Evolutionary conservation across 2,113 vertebrate species (phyloP).

Genomic region (Ictalurus punctatus): DNA sequence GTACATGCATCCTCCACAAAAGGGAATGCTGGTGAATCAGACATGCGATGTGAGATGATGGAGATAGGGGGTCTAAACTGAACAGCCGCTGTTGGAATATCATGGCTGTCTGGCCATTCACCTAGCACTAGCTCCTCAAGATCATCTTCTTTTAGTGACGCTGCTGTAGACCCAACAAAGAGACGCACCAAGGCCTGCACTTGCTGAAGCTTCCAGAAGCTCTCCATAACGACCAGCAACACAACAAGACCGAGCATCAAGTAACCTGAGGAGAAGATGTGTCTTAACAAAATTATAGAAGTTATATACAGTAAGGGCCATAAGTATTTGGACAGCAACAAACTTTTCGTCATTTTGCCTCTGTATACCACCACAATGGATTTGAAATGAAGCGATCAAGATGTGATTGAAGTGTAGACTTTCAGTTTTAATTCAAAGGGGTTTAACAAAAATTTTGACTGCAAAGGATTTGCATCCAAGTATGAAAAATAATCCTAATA

Average conservation of each 20-base stretch:
- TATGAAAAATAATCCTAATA: no score
- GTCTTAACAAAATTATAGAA: background rate
- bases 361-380: no score
- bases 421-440: no score
- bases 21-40: conserved; percentile 5
- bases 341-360: no score
- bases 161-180: conserved; percentile 45
- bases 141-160: conserved; percentile 44
- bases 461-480: no score
- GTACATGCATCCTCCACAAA: background rate
- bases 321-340: no score
- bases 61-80: conserved; percentile 62
- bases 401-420: no score
- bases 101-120: conserved; percentile 34
- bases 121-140: conserved; percentile 51
- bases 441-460: no score
- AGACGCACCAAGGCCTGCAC: conserved; percentile 56
- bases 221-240: conserved; percentile 64
- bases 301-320: no score
- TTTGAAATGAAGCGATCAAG: no score
- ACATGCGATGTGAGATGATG: conserved; percentile 54
- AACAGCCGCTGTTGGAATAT: conserved; percentile 34
- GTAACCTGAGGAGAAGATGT: conserved; percentile 58
- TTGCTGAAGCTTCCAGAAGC: conserved; percentile 61
- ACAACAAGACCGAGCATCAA: conserved; percentile 65